These are phyloP conservation scores for Ciconia stormi DNA, from an alignment of 2,113 vertebrate species.

Conservation along the genomic window DNA sequence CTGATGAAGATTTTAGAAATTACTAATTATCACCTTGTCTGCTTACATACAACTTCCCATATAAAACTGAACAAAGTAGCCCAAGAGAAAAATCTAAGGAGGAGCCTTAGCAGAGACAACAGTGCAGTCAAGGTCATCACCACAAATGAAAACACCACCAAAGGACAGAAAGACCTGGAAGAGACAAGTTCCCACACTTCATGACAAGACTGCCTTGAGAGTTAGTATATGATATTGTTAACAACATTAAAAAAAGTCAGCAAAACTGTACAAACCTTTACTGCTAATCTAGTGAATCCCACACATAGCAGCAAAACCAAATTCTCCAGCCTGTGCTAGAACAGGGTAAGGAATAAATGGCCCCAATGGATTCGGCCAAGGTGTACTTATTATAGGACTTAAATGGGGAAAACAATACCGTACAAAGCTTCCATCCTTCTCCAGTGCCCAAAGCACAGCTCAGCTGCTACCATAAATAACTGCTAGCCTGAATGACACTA, in stretches of 20 bases:
- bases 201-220: not conserved
- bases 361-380: not conserved
- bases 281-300: not conserved
- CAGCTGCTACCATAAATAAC: not conserved
- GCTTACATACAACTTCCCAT: not conserved
- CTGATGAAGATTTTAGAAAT: not conserved
- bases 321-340: not conserved
- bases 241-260: not conserved
- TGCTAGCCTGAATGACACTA: not conserved
- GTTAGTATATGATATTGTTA: not conserved
- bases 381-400: not conserved
- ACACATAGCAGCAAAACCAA: not conserved
- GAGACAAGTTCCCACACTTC: not conserved
- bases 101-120: not conserved
- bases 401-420: not conserved
- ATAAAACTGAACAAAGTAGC: not conserved
- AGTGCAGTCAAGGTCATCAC: not conserved
- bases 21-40: not conserved
- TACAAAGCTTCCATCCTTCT: not conserved
- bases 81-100: not conserved
- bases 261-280: not conserved
- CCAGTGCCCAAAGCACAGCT: not conserved
- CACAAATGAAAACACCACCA: not conserved
- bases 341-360: not conserved
- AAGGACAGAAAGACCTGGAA: not conserved